A percentile compares a stretch with the other conserved stretches of the same genome.
Conservation (phyloP, 2,797 vertebrate genomes). For the Pelodytes ibericus region DNA sequence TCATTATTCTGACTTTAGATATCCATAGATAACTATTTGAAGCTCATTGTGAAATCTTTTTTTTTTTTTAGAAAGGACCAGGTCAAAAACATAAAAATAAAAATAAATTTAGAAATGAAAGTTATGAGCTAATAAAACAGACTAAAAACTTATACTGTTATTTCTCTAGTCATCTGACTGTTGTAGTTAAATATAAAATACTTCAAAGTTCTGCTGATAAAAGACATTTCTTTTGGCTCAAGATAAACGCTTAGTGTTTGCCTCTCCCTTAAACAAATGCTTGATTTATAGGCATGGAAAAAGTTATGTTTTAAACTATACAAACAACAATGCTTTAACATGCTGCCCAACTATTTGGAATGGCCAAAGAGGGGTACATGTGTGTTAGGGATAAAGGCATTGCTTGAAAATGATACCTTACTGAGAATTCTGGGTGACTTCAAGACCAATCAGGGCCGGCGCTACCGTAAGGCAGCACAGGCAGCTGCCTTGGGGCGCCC, state of each 20-base stretch:
- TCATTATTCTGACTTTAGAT: not conserved
- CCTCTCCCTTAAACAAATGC: not conserved
- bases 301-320: not conserved
- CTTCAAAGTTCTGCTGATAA: conserved; percentile 1
- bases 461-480: no score
- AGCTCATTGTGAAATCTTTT: not conserved
- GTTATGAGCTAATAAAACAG: not conserved
- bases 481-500: no score
- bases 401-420: not conserved
- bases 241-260: conserved; percentile 1
- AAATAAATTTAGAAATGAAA: not conserved
- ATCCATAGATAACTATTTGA: not conserved
- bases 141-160: not conserved
- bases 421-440: no score
- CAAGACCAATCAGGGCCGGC: no score
- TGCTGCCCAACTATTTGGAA: not conserved
- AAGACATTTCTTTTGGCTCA: not conserved
- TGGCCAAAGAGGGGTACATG: not conserved
- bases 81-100: not conserved
- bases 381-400: no score
- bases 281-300: not conserved
- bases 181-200: not conserved
- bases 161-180: not conserved
- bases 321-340: not conserved
- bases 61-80: not conserved